Evolutionary conservation across 1,140 invertebrate genomes (phyloP).

Genomic region (Brachionus koreanus): DNA sequence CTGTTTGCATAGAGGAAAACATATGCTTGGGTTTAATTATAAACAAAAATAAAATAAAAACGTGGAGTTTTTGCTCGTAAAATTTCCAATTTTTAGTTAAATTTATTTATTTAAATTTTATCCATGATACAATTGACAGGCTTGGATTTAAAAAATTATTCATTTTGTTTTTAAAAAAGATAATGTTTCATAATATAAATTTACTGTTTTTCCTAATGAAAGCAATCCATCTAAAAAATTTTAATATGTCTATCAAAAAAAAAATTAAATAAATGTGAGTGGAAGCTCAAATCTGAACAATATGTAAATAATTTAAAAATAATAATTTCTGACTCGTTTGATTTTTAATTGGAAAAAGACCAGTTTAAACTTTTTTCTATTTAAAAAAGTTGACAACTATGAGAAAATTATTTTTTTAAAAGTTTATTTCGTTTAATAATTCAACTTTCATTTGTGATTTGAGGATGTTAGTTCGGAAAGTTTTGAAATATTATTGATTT

Average conservation of each 20-base stretch:
- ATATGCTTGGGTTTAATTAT: background rate
- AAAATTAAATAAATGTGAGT: background rate
- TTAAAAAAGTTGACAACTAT: background rate
- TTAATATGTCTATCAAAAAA: background rate
- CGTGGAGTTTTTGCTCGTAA: too few relatives aligned
- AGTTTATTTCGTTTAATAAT: background rate
- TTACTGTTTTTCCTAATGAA: background rate
- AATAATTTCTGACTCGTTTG: background rate
- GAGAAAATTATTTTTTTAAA: background rate
- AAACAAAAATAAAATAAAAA: background rate
- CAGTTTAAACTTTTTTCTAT: too few relatives aligned
- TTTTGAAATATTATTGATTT: background rate
- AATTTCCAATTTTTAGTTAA: background rate
- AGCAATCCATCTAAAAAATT: background rate
- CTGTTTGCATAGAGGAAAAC: background rate
- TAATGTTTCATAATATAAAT: too few relatives aligned
- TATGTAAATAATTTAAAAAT: background rate
- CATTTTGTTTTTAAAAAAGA: too few relatives aligned
- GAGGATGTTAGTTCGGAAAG: background rate
- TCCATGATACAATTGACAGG: too few relatives aligned
- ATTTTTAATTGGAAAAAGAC: too few relatives aligned
- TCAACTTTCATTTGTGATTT: background rate
- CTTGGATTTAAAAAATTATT: too few relatives aligned
- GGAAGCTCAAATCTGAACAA: background rate
- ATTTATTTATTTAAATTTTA: background rate